A percentile compares a stretch with the other conserved stretches of the same genome.
These are phyloP conservation scores for Pithys albifrons DNA, from an alignment of 2,113 vertebrate species.

Conservation along the genomic window DNA sequence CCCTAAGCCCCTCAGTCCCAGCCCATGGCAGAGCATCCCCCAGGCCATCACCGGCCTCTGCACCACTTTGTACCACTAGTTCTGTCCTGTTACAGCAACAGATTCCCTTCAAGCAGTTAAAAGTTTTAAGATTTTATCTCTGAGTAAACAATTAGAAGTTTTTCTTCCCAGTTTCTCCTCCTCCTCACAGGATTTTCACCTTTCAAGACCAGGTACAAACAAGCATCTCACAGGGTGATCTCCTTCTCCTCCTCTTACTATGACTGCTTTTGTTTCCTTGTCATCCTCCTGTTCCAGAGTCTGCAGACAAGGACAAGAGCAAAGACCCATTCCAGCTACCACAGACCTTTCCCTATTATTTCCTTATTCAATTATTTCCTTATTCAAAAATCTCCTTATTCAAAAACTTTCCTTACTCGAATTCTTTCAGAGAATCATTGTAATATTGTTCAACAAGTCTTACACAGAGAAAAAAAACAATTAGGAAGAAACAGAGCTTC, in stretches of 20 bases:
- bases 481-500: background rate
- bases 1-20: background rate
- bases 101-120: background rate
- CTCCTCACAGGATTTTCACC: background rate
- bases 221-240: background rate
- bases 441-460: background rate
- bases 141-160: background rate
- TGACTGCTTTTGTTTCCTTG: background rate
- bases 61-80: background rate
- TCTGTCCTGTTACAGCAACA: background rate
- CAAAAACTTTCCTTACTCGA: background rate
- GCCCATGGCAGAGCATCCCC: background rate
- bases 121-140: background rate
- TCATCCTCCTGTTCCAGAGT: background rate
- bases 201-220: background rate
- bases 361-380: background rate
- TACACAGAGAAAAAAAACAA: background rate
- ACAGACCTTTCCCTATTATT: background rate
- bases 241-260: background rate
- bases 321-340: background rate
- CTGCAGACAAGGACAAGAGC: background rate
- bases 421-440: background rate
- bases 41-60: background rate
- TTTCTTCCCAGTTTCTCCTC: background rate
- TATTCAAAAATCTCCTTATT: background rate